These are phyloP conservation scores for Dolichallabes microphthalmus DNA, from an alignment of 2,113 vertebrate species.

Conservation along the genomic window DNA sequence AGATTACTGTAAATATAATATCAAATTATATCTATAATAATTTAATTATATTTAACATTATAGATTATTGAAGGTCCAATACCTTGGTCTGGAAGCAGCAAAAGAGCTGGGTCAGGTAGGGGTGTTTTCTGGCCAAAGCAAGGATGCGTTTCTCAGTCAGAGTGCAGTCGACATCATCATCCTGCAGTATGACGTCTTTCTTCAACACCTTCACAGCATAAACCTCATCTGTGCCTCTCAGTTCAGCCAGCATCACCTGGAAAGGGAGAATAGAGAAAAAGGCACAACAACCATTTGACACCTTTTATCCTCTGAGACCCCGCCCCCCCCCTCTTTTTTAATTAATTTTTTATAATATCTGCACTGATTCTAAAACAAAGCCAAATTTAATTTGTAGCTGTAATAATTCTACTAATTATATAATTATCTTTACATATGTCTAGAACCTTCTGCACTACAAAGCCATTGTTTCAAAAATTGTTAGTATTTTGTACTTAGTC, in stretches of 20 bases:
- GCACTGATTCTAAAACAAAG: not conserved
- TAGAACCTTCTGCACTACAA: not conserved
- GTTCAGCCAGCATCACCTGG: conserved; percentile 96
- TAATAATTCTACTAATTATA: not conserved
- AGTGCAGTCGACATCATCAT: conserved; percentile 97
- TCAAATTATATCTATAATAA: no score
- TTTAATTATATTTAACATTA: not conserved
- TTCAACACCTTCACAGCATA: conserved; percentile 98
- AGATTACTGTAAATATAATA: no score
- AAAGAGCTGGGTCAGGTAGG: conserved; percentile 95
- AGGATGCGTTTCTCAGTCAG: conserved; percentile 98
- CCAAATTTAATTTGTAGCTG: not conserved
- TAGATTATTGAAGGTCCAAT: not conserved
- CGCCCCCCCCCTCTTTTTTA: not conserved
- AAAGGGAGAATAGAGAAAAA: not conserved
- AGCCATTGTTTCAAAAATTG: not conserved
- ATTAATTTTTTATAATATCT: not conserved
- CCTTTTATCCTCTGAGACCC: not conserved
- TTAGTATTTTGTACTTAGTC: not conserved
- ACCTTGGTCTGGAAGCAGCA: conserved; percentile 99
- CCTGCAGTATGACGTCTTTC: conserved; percentile 97
- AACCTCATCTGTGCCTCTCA: conserved; percentile 94
- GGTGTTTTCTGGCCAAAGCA: conserved; percentile 91
- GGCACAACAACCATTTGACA: not conserved
- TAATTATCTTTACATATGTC: not conserved